Base-by-base conservation (phyloP, 2,888 invertebrate species). In the Stomorhina lunata region DNA sequence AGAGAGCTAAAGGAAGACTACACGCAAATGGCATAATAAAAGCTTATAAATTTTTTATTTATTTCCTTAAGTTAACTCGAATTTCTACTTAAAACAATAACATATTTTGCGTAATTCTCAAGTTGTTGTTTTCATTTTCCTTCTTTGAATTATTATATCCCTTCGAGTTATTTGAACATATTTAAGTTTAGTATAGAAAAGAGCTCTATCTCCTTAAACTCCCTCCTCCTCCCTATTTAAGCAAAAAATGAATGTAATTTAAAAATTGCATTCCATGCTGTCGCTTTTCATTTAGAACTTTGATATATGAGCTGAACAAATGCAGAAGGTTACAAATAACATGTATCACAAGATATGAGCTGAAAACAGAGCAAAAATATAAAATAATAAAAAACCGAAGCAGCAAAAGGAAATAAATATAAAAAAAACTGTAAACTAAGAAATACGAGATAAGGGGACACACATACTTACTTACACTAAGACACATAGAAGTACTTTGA, bases 251-350 rank as follows among this genome's bases (percentile, higher is more conserved):
- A 86, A 86, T 88, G 88, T 88, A 89, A 89, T 90, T 88, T 89
- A 89, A 88, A 89, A 88, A 88, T 89, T 89, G 88, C 89, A 88
- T 87, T 88, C 88, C 87, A 85, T 88, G 87, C 88, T 88, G 87
- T 87, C 87, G 88, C 88, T 87, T 87, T 88, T 87, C 87, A 87
- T 88, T 87, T 88, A 87, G 85, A 85, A 84, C 86, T 86, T 87
- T 88, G 88, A 87, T 88, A 88, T 88, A 88, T 86, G 87, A 86
- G 85, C 84, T 84, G 82, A 76, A 61, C 71, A 66, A 82, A 79
- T 73, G 79, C 71, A 81, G 66, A 81, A 75, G 65, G 81, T 82
- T 82, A 82, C 75, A 71, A 71, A 66, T 61, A 82, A 71, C 75
- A 79, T 82, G 79, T 79, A 71, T 79, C 82, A 76, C 48, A 78